phyloP scores from a whole-genome alignment of 2,888 invertebrate genomes.

The Limnephilus rhombicus region DNA sequence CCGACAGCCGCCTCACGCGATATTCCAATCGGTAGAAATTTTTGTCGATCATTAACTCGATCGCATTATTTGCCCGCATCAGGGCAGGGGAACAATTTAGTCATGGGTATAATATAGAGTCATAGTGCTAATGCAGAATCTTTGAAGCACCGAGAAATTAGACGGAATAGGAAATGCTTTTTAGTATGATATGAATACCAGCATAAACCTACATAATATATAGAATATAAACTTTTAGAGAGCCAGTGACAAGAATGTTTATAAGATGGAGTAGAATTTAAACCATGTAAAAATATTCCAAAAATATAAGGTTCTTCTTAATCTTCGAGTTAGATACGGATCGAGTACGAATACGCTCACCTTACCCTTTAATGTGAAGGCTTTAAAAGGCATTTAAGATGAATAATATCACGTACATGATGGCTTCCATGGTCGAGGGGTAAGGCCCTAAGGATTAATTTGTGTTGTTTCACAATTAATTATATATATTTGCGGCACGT shows the following conservation, averaged over 20 bases:
- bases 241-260: neutral
- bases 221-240: neutral
- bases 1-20: slow-evolving; percentile 59
- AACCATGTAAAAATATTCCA: neutral
- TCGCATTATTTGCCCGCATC: slow-evolving; percentile 18
- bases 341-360: too few relatives aligned
- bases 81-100: neutral
- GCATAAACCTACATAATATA: neutral
- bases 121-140: neutral
- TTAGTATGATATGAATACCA: neutral
- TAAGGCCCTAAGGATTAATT: too few relatives aligned
- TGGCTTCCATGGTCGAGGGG: too few relatives aligned
- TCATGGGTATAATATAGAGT: neutral
- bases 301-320: too few relatives aligned
- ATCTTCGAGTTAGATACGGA: too few relatives aligned
- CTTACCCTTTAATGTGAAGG: too few relatives aligned
- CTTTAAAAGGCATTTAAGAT: too few relatives aligned
- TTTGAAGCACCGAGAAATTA: neutral
- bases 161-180: neutral
- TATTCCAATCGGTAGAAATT: slow-evolving; percentile 59
- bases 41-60: slow-evolving; percentile 49
- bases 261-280: neutral
- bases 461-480: too few relatives aligned
- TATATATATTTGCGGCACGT: too few relatives aligned
- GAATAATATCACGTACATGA: too few relatives aligned